These are phyloP conservation scores for Pteruthius melanotis DNA, from an alignment of 2,113 vertebrate genomes.

Conservation along the genomic window DNA sequence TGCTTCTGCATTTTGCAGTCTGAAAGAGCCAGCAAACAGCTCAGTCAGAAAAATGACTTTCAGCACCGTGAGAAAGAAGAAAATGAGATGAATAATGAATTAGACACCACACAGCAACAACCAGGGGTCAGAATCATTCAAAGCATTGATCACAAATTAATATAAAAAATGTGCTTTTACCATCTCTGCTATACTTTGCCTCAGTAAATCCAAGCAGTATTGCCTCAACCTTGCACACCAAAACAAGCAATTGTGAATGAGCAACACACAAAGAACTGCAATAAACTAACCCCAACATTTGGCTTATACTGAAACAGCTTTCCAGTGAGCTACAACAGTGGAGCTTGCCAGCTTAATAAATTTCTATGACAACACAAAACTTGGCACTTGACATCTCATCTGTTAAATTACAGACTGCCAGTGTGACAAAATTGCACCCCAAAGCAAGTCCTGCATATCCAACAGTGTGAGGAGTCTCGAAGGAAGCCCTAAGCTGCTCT, in stretches of 20 bases:
- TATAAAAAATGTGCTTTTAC: not conserved
- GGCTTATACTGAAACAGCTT: slow-evolving; percentile 19
- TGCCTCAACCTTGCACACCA: not conserved
- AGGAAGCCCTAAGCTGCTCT: not conserved
- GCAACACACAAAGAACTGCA: slow-evolving; percentile 1
- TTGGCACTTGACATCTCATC: slow-evolving; percentile 32
- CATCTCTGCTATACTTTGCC: not conserved
- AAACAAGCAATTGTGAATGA: not conserved
- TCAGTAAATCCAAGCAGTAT: not conserved
- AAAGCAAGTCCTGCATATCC: not conserved
- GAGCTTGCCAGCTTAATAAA: slow-evolving; percentile 23
- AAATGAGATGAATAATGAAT: not conserved
- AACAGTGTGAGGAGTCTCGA: not conserved
- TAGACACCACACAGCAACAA: not conserved
- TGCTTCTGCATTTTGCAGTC: not conserved
- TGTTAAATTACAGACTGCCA: slow-evolving; percentile 15
- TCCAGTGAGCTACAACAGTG: not conserved
- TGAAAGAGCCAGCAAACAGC: not conserved
- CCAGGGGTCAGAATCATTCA: not conserved
- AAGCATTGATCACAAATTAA: not conserved
- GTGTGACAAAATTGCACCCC: not conserved
- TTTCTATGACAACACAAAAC: slow-evolving; percentile 40
- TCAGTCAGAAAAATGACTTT: not conserved
- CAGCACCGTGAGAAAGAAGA: not conserved
- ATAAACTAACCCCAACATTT: slow-evolving; percentile 17